These are phyloP conservation scores for Gymnobelideus leadbeateri DNA, from an alignment of 2,113 vertebrate genomes.

Conservation along the genomic window DNA sequence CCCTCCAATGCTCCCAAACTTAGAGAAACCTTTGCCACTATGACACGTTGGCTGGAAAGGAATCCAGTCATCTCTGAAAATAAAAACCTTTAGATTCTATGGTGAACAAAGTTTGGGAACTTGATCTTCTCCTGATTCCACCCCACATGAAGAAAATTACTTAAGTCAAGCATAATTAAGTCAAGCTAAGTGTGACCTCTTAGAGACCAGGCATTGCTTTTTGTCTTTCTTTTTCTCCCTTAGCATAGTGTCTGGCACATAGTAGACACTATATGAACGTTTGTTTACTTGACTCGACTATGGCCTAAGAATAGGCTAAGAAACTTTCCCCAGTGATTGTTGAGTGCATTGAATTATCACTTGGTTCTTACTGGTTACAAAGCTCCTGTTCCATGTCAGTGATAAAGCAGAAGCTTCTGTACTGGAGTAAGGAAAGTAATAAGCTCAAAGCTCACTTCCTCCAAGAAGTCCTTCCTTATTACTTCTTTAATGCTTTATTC, in stretches of 20 bases:
- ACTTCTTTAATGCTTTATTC: too few relatives aligned
- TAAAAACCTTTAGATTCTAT: neutral
- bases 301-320: neutral
- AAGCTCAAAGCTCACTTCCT: too few relatives aligned
- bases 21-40: neutral
- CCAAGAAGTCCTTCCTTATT: too few relatives aligned
- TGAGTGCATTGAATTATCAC: neutral
- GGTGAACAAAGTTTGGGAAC: neutral
- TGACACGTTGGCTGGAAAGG: neutral
- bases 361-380: neutral
- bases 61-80: neutral
- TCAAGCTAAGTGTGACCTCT: neutral
- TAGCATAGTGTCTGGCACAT: neutral
- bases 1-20: neutral
- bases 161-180: too few relatives aligned
- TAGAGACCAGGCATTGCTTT: neutral
- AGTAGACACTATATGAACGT: neutral
- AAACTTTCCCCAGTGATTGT: neutral
- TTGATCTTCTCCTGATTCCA: neutral
- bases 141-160: too few relatives aligned
- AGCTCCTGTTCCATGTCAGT: too few relatives aligned
- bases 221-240: neutral
- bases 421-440: too few relatives aligned
- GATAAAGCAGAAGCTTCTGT: too few relatives aligned
- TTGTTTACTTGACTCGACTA: neutral